Base-by-base conservation (phyloP, 1,140 invertebrate species). In the Calephelis virginiensis region DNA sequence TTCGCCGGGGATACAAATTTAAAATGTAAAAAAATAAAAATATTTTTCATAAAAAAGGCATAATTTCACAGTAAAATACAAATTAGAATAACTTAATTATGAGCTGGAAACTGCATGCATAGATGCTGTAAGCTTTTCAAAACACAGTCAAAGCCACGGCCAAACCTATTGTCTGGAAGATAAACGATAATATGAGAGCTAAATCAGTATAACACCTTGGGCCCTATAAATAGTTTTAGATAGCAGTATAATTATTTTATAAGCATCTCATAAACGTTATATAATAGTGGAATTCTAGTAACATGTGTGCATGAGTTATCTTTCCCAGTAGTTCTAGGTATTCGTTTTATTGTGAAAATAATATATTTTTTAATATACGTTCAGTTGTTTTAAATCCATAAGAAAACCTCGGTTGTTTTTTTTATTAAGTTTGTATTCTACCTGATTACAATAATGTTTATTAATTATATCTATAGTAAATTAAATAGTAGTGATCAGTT, bases 151-250 rank as follows among this genome's bases (percentile, higher is more conserved):
- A 13, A 17, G 49, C 49, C 49, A 14, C 50, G 17, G 50, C 28
- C 50, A 53, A 53, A 53, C 50, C 14, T 53, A 53, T 53, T 53
- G 50, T 53, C 50, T 53, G 11, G 10, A 53, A 53, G 50, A 53
- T 53, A 53, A 53, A 53, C 28, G 50, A 53, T 53, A 53, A 53
- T 53, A 28, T 53, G 50, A 53, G 28, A 28, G 13, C 50, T 28
- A 53, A 28, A 17, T 53, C 50, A 53, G 50, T 17, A 53, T 53
- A 53, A 53, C 50, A 53, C 50, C 50, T 56, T 28, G 17, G 28
- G 7, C 53, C 53, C 53, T 56, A 56, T 56, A 6, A 56, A 56
- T 56, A 56, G 53, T 56, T 56, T 56, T 10, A 56, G 53, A 56
- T 56, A 56, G 53, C 53, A 28, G 10, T 12, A 56, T 56, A 56